Evolutionary conservation across 2,888 invertebrate genomes (phyloP), one percentile per base, ranked within the genome.

Genomic region (Pyralis farinalis): DNA sequence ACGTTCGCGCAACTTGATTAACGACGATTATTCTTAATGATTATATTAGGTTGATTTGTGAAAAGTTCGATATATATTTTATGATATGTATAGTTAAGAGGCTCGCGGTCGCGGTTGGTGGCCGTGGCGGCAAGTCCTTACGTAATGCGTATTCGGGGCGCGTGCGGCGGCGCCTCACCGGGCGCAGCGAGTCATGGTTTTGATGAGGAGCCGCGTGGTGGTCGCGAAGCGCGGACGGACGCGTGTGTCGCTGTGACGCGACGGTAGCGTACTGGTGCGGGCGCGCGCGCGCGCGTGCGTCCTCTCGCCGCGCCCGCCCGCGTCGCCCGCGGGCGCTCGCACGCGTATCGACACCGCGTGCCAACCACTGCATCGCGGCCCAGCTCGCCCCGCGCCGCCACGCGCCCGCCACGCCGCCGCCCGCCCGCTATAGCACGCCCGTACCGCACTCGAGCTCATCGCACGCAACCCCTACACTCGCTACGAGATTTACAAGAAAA

Each of bases 341-440:
- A 71, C 76, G 71, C 79, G 74, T 83, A 83, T 83, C 71, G 84
- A 82, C 81, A 84, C 77, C 77, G 71, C 68, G 70, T 70, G 71
- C 71, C 76, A 64, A 72, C 77, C 78, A 71, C 84, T 80, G 84
- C 84, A 82, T 69, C 80, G 71, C 69, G 59, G 55, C 55, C 44
- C 55, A 57, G 49, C 57, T 50, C 58, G 49, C 54, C 61, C 54
- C 54, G 52, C 54, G 45, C 53, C 50, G 50, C 53, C 55, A 49
- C 49, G 58, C 46, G 58, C 63, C 53, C 54, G 55, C 56, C 59
- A 47, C 59, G 55, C 41, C 37, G 16, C 16, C 16, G 16, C 16
- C n/a, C 16, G 40, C 47, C n/a, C 38, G 37, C 35, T 34, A n/a
- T n/a, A n/a, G 34, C 40, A 42, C 45, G 37, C 52, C 47, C 44